Evolutionary conservation across 2,888 invertebrate genomes (phyloP).

Genomic region (Criorhina ranunculi): DNA sequence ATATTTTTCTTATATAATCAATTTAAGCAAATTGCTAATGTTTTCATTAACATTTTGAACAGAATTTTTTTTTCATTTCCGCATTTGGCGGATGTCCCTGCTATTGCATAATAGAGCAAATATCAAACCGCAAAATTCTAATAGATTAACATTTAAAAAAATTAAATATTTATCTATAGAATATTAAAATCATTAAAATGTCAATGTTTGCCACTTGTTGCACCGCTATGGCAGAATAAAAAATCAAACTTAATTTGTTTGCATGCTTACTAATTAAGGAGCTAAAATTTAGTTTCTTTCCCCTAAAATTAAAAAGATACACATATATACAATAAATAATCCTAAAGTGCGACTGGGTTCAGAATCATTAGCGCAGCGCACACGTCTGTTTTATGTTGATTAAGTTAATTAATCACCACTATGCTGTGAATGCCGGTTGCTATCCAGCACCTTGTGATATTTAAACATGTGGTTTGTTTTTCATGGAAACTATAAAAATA

Average conservation of each 20-base stretch:
- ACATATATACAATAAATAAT: slow-evolving; percentile 4
- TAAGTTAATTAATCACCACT: slow-evolving; percentile 14
- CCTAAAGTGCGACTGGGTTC: neutral
- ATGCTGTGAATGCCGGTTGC: slow-evolving; percentile 8
- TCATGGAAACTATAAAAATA: neutral
- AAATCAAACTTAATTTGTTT: neutral
- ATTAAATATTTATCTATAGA: neutral
- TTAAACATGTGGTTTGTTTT: slow-evolving; percentile 2
- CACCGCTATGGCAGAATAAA: neutral
- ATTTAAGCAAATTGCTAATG: neutral
- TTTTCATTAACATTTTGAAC: slow-evolving; percentile 10
- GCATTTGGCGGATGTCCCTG: neutral
- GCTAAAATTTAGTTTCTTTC: neutral
- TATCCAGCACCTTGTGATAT: slow-evolving; percentile 20
- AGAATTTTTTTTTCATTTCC: neutral
- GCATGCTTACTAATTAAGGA: slow-evolving; percentile 4
- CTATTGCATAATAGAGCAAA: neutral
- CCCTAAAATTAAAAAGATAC: slow-evolving; percentile 1
- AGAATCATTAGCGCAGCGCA: slow-evolving; percentile 8
- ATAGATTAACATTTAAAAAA: slow-evolving; percentile 6
- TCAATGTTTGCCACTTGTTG: slow-evolving; percentile 1
- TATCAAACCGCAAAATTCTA: neutral
- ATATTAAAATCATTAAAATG: slow-evolving; percentile 17
- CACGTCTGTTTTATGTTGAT: slow-evolving; percentile 4
- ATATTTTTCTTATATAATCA: slow-evolving; percentile 2